Conservation (phyloP, 1,140 invertebrate species). For the Halesus radiatus region DNA sequence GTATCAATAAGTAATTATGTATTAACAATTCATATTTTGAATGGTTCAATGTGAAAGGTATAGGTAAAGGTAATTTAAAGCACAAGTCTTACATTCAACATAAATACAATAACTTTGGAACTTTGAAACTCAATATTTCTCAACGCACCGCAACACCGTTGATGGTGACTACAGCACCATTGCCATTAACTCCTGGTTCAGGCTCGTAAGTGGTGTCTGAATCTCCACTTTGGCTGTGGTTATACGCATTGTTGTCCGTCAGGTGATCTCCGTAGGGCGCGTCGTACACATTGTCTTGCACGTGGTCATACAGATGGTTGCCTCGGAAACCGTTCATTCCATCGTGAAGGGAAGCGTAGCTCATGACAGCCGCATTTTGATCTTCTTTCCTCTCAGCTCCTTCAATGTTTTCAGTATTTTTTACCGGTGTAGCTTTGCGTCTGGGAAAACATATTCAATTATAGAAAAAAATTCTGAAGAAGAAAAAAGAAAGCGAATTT, state of each 20-base stretch:
- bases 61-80: background rate
- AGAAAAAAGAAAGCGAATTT: no score
- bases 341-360: constrained; percentile 84
- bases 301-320: constrained; percentile 80
- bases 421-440: constrained; percentile 86
- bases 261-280: constrained; percentile 73
- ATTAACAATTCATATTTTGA: no score
- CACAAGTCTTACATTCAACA: constrained; percentile 31
- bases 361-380: constrained; percentile 87
- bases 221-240: constrained; percentile 61
- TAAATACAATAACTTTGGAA: constrained; percentile 43
- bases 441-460: constrained; percentile 63
- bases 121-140: constrained; percentile 52
- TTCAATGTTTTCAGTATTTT: constrained; percentile 90
- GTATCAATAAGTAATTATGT: no score
- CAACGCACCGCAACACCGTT: constrained; percentile 68
- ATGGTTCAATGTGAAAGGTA: no score
- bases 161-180: constrained; percentile 66
- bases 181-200: constrained; percentile 62
- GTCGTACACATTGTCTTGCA: constrained; percentile 82
- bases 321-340: constrained; percentile 69
- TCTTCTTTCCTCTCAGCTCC: constrained; percentile 87
- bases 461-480: no score
- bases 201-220: constrained; percentile 72
- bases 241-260: constrained; percentile 66